A percentile compares a stretch with the other conserved stretches of the same genome.
Evolutionary conservation across 2,113 vertebrate species (phyloP).

Genomic region (Gnathonemus echidnorhynchus): DNA sequence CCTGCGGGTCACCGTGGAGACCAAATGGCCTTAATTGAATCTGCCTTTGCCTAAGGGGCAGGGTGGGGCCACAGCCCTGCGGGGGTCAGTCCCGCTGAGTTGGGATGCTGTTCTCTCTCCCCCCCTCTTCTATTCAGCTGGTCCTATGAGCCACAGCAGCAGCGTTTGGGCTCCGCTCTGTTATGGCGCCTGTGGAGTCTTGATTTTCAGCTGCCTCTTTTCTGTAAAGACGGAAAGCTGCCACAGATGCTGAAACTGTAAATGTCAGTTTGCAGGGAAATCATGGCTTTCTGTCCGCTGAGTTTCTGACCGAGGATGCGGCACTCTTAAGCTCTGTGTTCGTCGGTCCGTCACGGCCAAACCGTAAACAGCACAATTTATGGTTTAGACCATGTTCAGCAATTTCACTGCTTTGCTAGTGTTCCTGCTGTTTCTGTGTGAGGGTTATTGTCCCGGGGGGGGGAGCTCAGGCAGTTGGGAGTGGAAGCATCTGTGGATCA

Average conservation of each 20-base stretch:
- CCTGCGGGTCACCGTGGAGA: neutral
- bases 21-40: neutral
- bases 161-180: neutral
- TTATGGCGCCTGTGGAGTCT: neutral
- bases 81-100: neutral
- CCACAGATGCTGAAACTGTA: neutral
- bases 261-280: neutral
- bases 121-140: neutral
- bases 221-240: neutral
- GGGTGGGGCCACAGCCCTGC: neutral
- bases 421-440: neutral
- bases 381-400: neutral
- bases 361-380: neutral
- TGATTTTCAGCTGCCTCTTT: neutral
- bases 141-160: neutral
- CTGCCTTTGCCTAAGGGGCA: neutral
- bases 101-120: neutral
- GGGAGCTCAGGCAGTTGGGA: neutral
- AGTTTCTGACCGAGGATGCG: neutral
- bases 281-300: neutral
- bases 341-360: too few relatives aligned
- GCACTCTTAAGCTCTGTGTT: neutral
- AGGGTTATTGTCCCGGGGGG: neutral
- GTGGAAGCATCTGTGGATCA: neutral
- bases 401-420: neutral